Base-by-base conservation (phyloP, 2,888 invertebrate genomes). In the Drosophila diplacantha region DNA sequence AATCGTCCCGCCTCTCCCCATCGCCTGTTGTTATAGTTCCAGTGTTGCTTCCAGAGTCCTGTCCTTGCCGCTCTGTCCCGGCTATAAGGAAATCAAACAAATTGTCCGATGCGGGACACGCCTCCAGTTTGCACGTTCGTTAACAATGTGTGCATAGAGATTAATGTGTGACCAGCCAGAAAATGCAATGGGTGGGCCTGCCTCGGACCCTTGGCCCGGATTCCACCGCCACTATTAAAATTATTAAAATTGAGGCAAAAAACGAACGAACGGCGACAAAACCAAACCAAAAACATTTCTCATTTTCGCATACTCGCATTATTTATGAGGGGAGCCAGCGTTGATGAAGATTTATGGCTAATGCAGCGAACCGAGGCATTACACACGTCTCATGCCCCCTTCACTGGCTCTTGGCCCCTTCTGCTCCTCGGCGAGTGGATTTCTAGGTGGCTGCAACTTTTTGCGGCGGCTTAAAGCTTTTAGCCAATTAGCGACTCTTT, bases 311-410 rank as follows among this genome's bases (percentile, higher is more conserved):
- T 49, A 56, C 37, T 61, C 41, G 58, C 56, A 69, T 62, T 61
- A 67, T 72, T 76, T 62, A 55, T 65, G 66, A 61, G 55, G 20
- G 38, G 49, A 39, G 41, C 59, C 57, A 52, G 39, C 60, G 38
- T n/a, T 77, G 72, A 78, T 56, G 71, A 69, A 78, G 75, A 75
- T 78, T 75, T 75, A 75, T 75, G 64, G 73, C 60, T 57, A 69
- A 73, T 62, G 72, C 75, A 72, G 37, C 57, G 68, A 71, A 63
- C 73, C 71, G 69, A 57, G 51, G 47, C 58, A 51, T 68, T 56
- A 47, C 75, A 70, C 51, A 68, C 50, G 49, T 39, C 49, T 14
- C n/a, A 5, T 16, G 18, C 38, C 26, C 8, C 3, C 46, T 12
- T 37, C 31, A n/a, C 20, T 11, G 29, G 38, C 53, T 11, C 24